Evolutionary conservation across 2,113 vertebrate species (phyloP).

Genomic region (Neoarius graeffei): DNA sequence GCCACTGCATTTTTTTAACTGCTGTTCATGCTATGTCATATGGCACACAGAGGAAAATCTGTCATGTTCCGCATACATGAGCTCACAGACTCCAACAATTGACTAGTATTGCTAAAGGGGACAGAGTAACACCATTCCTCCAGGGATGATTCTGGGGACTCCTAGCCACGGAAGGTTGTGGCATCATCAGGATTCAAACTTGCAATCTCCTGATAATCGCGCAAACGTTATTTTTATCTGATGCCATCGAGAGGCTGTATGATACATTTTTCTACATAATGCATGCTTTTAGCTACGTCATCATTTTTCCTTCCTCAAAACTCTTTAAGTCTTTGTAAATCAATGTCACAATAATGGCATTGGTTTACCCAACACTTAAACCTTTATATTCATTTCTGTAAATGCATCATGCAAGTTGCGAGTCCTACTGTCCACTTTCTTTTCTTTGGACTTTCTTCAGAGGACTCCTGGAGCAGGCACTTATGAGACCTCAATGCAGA

Average conservation of each 20-base stretch:
- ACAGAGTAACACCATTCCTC: not conserved
- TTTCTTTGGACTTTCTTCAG: not conserved
- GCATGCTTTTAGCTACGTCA: not conserved
- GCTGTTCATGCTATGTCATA: not conserved
- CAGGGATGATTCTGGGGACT: not conserved
- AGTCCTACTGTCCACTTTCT: not conserved
- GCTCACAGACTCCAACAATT: not conserved
- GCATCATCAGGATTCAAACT: not conserved
- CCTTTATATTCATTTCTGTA: not conserved
- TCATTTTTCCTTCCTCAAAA: not conserved
- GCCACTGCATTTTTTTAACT: not conserved
- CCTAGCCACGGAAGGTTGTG: not conserved
- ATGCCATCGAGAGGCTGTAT: not conserved
- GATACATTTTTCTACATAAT: not conserved
- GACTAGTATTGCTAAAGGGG: not conserved
- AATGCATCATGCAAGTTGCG: not conserved
- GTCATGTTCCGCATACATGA: not conserved
- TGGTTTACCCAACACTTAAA: not conserved
- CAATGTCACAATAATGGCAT: not conserved
- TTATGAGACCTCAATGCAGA: not conserved
- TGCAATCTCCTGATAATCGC: not conserved
- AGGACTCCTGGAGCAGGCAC: not conserved
- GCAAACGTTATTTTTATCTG: not conserved
- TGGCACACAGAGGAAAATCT: not conserved
- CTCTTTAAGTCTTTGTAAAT: not conserved